Percentiles rank a stretch among this genome's conserved stretches.
Conservation (phyloP, 2,113 vertebrate genomes). For the Lycocorax pyrrhopterus region DNA sequence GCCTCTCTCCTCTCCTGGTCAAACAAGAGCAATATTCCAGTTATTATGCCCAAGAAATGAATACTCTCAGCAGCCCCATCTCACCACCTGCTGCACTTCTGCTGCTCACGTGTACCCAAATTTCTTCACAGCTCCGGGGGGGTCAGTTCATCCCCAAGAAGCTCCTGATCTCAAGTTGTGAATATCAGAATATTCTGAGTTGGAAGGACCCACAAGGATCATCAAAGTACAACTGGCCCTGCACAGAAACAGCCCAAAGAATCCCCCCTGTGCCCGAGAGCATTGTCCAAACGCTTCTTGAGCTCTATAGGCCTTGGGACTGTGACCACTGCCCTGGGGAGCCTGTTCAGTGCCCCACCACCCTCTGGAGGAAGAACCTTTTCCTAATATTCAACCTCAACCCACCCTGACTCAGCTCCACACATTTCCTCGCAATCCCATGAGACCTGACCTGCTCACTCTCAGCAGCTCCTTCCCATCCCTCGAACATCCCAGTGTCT, state of each 20-base stretch:
- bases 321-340: background rate
- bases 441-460: fast-evolving
- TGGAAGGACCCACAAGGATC: background rate
- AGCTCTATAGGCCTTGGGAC: background rate
- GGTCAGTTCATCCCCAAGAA: background rate
- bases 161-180: background rate
- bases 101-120: fast-evolving
- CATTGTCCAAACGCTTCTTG: fast-evolving
- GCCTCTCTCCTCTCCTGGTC: background rate
- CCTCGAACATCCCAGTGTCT: fast-evolving
- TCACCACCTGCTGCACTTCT: background rate
- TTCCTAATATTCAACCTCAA: background rate
- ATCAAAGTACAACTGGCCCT: background rate
- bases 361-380: background rate
- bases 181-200: background rate
- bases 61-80: background rate
- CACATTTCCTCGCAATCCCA: background rate
- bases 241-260: background rate
- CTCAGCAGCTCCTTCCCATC: background rate
- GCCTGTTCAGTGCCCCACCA: background rate
- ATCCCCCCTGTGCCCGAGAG: background rate
- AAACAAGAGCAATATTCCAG: background rate
- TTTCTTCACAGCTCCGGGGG: background rate
- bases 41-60: fast-evolving
- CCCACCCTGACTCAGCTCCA: background rate